These are phyloP conservation scores for Hemithea aestivaria DNA, from an alignment of 2,888 invertebrate species.

Conservation along the genomic window DNA sequence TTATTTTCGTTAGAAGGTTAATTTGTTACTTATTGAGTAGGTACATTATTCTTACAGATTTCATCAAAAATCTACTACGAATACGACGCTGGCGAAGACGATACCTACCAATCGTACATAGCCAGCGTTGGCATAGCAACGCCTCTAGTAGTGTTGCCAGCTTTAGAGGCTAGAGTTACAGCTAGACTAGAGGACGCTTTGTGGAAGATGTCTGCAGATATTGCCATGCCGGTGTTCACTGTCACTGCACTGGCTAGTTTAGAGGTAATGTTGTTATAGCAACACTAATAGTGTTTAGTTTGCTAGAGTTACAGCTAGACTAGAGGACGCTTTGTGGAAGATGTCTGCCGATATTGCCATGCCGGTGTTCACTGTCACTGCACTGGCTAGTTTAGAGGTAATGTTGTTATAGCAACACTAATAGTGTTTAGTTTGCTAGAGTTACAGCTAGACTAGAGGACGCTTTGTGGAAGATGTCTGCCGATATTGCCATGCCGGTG, in stretches of 20 bases:
- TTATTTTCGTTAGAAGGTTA: no score
- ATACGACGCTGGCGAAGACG: constrained; percentile 63
- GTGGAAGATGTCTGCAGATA: constrained; percentile 66
- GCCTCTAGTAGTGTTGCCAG: constrained; percentile 60
- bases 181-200: constrained; percentile 62
- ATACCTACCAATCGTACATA: constrained; percentile 60
- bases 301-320: background rate
- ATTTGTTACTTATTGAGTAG: no score
- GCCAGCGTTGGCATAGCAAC: constrained; percentile 61
- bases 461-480: constrained; percentile 63
- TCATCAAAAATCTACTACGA: constrained; percentile 64
- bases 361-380: no score
- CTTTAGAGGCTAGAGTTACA: constrained; percentile 51
- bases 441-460: constrained; percentile 61
- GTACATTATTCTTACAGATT: constrained; percentile 48
- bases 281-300: no score
- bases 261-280: constrained; percentile 42
- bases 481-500: constrained; percentile 66
- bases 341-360: no score
- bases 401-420: constrained; percentile 60
- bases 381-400: constrained; percentile 6
- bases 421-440: constrained; percentile 47
- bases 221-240: constrained; percentile 66
- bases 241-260: constrained; percentile 62
- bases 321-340: background rate